phyloP scores from a whole-genome alignment of 2,797 vertebrate species.

The Enteromius mattozi region DNA sequence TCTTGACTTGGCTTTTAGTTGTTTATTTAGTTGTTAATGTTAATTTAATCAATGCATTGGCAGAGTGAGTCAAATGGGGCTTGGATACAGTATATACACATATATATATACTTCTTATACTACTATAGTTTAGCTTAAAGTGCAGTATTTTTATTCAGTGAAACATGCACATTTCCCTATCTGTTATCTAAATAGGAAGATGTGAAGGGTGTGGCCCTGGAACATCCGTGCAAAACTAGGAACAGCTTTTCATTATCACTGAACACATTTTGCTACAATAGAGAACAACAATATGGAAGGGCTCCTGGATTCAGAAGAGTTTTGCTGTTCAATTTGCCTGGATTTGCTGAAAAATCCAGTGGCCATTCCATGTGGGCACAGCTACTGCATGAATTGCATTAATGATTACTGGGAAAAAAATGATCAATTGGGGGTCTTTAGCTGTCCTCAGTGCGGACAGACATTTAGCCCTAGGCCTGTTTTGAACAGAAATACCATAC shows the following conservation, averaged over 20 bases:
- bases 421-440: background rate
- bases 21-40: no score
- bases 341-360: constrained; percentile 49
- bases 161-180: constrained; percentile 19
- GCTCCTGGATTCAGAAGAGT: constrained; percentile 22
- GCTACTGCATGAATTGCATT: constrained; percentile 50
- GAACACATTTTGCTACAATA: background rate
- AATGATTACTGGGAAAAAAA: background rate
- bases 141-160: background rate
- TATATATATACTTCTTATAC: no score
- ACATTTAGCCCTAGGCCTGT: constrained; percentile 25
- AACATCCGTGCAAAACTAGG: background rate
- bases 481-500: constrained; percentile 45
- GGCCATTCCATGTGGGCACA: constrained; percentile 42
- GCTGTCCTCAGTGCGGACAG: constrained; percentile 48
- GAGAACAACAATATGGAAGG: constrained; percentile 30
- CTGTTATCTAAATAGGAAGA: constrained; percentile 29
- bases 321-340: constrained; percentile 50
- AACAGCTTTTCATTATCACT: constrained; percentile 1
- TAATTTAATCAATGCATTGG: no score
- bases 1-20: no score
- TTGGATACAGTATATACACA: no score
- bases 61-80: no score
- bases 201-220: background rate
- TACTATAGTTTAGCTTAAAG: background rate